Evolutionary conservation across 2,113 vertebrate genomes (phyloP).

Genomic region (Eudyptes chrysolophus): DNA sequence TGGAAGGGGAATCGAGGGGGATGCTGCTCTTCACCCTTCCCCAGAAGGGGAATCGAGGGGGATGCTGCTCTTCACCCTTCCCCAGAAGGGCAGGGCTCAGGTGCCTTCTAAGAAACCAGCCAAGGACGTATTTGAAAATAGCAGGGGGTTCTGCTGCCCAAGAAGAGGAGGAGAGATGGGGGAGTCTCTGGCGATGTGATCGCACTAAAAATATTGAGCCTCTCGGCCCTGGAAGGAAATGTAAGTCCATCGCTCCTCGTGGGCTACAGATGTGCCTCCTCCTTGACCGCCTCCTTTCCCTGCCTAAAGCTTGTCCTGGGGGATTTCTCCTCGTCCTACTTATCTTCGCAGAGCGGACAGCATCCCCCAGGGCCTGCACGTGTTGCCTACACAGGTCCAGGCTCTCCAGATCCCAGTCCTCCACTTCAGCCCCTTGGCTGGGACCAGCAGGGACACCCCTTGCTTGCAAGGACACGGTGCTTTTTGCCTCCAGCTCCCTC

Average conservation of each 20-base stretch:
- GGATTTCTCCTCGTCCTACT: background rate
- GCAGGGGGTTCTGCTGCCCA: background rate
- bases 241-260: background rate
- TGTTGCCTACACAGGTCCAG: background rate
- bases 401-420: background rate
- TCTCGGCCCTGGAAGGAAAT: background rate
- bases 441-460: background rate
- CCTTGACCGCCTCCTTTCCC: fast-evolving
- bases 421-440: background rate
- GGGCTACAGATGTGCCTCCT: background rate
- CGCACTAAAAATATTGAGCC: background rate
- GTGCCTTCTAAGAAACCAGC: background rate
- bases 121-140: fast-evolving
- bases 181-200: background rate
- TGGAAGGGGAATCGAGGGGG: no score
- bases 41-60: no score
- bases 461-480: fast-evolving
- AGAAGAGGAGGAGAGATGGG: background rate
- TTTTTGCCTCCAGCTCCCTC: background rate
- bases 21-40: background rate
- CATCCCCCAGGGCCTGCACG: background rate
- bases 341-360: background rate
- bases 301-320: fast-evolving
- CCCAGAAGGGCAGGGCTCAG: background rate
- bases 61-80: background rate